Percentiles rank a stretch among this genome's conserved stretches.
phyloP scores from a whole-genome alignment of 2,797 vertebrate species.

The Trachurus trachurus region DNA sequence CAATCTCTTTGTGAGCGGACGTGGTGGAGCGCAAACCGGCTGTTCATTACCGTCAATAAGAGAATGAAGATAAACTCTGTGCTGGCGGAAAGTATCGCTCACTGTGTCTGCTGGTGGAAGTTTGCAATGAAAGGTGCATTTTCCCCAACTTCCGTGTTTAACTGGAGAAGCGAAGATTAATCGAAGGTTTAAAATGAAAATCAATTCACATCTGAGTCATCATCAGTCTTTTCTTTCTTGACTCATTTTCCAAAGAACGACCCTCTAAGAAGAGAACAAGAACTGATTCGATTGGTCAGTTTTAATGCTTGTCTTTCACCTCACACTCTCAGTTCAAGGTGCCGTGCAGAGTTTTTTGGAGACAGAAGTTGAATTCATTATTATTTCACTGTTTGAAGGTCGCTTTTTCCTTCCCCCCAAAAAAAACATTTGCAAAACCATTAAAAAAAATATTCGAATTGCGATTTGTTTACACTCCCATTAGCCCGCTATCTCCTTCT shows the following conservation, averaged over 20 bases:
- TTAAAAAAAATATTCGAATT: background rate
- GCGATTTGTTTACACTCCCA: background rate
- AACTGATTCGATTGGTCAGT: background rate
- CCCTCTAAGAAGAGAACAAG: background rate
- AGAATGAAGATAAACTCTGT: conserved; percentile 51
- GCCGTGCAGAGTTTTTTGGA: background rate
- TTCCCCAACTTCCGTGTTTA: conserved; percentile 25
- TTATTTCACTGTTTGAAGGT: background rate
- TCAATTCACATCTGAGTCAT: conserved; percentile 18
- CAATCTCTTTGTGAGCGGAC: conserved; percentile 28
- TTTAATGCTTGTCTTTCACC: background rate
- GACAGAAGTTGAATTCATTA: background rate
- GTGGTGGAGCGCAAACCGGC: conserved; percentile 21
- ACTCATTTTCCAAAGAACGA: conserved; percentile 6
- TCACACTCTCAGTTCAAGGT: background rate
- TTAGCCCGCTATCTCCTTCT: background rate
- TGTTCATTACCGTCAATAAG: conserved; percentile 48
- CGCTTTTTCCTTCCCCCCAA: background rate
- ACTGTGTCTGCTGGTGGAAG: conserved; percentile 11
- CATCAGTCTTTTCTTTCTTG: background rate
- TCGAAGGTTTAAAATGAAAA: conserved; percentile 21
- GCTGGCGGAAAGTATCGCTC: conserved; percentile 35
- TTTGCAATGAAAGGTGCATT: conserved; percentile 30
- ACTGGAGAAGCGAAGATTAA: conserved; percentile 20
- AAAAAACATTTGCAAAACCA: background rate